Evolutionary conservation across 2,113 vertebrate species (phyloP).

Genomic region (Ptychochromis oligacanthus): DNA sequence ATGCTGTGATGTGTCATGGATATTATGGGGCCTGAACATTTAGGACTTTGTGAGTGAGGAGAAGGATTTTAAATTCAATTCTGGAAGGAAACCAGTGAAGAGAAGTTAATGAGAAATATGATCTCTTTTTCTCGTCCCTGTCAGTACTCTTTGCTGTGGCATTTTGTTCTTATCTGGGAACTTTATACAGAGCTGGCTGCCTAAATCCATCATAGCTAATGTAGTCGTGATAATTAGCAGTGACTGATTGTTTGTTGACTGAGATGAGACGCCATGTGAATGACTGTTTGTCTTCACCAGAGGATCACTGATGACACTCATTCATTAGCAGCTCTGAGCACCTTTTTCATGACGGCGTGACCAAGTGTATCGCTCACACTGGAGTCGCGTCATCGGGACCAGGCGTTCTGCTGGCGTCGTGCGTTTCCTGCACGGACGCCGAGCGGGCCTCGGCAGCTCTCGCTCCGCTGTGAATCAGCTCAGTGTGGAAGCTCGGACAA

Average conservation of each 20-base stretch:
- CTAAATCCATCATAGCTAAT: background rate
- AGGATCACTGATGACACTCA: background rate
- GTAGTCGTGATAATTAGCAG: accelerated
- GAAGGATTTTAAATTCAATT: too few species aligned
- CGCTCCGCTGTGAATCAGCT: conserved; percentile 29
- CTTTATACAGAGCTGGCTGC: accelerated
- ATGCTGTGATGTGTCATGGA: too few species aligned
- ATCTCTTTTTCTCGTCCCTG: background rate
- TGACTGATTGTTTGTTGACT: background rate
- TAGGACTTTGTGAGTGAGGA: too few species aligned
- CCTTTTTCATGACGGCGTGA: background rate
- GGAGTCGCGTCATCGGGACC: background rate
- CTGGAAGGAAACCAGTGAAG: background rate
- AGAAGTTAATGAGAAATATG: background rate
- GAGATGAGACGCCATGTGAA: background rate
- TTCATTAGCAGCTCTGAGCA: background rate
- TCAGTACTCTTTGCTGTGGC: accelerated
- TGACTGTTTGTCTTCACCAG: background rate
- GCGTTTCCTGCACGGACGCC: background rate
- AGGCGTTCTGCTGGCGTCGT: background rate
- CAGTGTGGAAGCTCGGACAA: conserved; percentile 28
- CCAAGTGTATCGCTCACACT: background rate
- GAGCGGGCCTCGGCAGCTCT: background rate
- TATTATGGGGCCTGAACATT: too few species aligned
- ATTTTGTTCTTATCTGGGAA: accelerated